Evolutionary conservation across 2,797 vertebrate genomes (phyloP).

Genomic region (Linurgus olivaceus): DNA sequence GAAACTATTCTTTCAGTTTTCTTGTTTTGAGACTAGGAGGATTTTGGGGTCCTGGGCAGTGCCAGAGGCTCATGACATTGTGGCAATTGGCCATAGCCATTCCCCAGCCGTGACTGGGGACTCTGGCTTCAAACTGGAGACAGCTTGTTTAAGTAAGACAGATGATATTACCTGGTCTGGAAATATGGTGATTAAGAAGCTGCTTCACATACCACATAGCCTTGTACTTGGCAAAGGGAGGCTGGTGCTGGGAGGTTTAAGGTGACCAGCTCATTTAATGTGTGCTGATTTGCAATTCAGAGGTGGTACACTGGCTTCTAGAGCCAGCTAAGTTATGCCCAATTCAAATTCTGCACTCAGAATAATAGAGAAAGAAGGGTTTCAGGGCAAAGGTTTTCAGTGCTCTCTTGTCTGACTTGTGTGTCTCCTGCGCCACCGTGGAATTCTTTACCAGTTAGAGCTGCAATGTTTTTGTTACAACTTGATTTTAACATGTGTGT

Average conservation of each 20-base stretch:
- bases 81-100: not conserved
- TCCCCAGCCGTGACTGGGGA: not conserved
- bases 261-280: not conserved
- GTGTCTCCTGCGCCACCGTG: not conserved
- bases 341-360: not conserved
- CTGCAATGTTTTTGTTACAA: not conserved
- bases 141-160: not conserved
- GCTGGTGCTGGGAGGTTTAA: not conserved
- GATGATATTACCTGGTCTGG: not conserved
- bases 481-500: not conserved
- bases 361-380: not conserved
- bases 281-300: not conserved
- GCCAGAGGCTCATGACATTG: not conserved
- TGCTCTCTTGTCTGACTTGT: not conserved
- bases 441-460: not conserved
- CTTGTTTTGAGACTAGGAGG: not conserved
- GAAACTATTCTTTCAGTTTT: not conserved
- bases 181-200: not conserved
- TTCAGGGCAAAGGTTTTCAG: not conserved
- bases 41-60: not conserved
- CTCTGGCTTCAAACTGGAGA: not conserved
- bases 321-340: not conserved
- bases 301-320: not conserved
- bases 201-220: not conserved
- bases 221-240: not conserved